Conservation (phyloP, 2,888 invertebrate species). For the Boloria selene region DNA sequence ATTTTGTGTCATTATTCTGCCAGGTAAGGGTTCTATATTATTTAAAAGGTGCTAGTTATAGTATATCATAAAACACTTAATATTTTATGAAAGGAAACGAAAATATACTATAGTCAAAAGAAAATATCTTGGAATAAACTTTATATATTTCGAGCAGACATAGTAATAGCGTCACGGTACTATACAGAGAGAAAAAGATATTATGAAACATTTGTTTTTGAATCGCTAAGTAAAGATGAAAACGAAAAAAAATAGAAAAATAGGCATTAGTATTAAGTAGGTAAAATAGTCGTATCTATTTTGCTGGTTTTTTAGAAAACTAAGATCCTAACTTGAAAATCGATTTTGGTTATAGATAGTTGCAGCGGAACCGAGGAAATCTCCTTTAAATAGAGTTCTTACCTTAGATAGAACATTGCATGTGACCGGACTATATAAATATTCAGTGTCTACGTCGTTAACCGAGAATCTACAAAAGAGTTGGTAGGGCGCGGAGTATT, state of each 20-base stretch:
- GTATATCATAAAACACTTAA: too few relatives aligned
- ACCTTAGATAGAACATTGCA: constrained; percentile 29
- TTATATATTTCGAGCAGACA: not conserved
- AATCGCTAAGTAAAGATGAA: too few relatives aligned
- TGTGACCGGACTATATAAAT: constrained; percentile 66
- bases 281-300: not conserved
- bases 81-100: too few relatives aligned
- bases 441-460: constrained; percentile 70
- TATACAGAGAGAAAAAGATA: too few relatives aligned
- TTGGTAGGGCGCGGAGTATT: constrained; percentile 61
- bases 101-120: too few relatives aligned
- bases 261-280: not conserved
- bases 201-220: too few relatives aligned
- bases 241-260: too few relatives aligned
- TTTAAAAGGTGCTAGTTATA: not conserved
- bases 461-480: constrained; percentile 70
- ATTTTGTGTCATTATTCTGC: not conserved
- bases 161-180: too few relatives aligned
- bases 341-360: not conserved
- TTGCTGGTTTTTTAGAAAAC: not conserved
- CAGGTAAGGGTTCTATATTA: not conserved
- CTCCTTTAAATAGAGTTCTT: constrained; percentile 5
- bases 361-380: not conserved
- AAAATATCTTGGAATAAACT: not conserved
- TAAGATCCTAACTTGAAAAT: not conserved